These are phyloP conservation scores for Saturnia japonica DNA, from an alignment of 2,888 invertebrate genomes.

Conservation along the genomic window DNA sequence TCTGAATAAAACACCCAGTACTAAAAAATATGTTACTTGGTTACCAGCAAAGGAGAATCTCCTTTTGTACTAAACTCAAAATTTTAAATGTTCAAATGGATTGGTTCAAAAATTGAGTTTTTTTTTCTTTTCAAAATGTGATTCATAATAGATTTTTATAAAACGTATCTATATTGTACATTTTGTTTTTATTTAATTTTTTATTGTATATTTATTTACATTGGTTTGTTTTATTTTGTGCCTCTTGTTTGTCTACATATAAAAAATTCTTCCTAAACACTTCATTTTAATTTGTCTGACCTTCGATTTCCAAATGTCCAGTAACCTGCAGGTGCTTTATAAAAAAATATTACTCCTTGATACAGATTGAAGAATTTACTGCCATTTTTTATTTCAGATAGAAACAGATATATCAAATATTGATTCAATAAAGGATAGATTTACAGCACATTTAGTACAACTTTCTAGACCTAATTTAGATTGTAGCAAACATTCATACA, in stretches of 20 bases:
- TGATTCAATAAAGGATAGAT: constrained; percentile 54
- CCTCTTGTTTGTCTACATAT: background rate
- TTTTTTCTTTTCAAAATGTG: no score
- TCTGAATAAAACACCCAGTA: no score
- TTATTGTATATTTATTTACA: no score
- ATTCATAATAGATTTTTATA: no score
- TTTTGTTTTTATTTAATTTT: no score
- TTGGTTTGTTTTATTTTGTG: background rate
- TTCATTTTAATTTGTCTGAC: background rate
- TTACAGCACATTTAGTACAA: constrained; percentile 45
- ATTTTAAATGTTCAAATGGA: no score
- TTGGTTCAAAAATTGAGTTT: no score
- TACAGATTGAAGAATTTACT: no score
- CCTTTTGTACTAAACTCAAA: no score
- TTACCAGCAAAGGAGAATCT: no score
- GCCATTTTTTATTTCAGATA: constrained; percentile 37
- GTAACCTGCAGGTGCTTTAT: background rate
- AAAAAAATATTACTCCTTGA: no score
- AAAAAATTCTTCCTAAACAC: background rate
- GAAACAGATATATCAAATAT: constrained; percentile 61
- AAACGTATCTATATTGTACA: background rate
- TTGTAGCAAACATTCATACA: constrained; percentile 58
- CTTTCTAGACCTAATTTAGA: constrained; percentile 49
- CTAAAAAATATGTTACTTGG: no score
- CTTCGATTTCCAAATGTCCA: background rate